Evolutionary conservation across 1,140 invertebrate species (phyloP), one percentile per base, ranked within the genome.

Genomic region (Augochlora pura): DNA sequence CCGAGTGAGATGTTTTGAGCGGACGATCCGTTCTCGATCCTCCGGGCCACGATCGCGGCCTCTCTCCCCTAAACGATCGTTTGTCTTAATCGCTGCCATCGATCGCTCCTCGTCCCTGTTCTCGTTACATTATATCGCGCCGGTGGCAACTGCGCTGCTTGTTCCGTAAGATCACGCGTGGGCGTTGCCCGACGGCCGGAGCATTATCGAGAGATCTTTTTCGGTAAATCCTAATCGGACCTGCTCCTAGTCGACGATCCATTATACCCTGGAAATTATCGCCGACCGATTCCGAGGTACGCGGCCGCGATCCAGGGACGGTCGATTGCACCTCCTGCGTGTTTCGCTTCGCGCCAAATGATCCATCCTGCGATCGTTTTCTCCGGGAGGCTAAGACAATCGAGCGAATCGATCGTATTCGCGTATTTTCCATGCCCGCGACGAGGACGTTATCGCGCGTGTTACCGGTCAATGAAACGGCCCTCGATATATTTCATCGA

Each of bases 1-100:
- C 73, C 88, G 87, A 92, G 91, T 91, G 91, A 92, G 92, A 92
- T 91, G 89, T 92, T 92, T 91, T 92, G 91, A 92, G 73, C 80
- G 90, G 90, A 62, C 87, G 88, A 93, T 93, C 89, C 84, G 87
- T 93, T 91, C 88, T 87, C 87, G 88, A 90, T 91, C 88, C 82
- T 77, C 68, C 68, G 27, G 67, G 38, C 54, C 72, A 52, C 52
- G 84, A 87, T 86, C 83, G 66, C 77, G 84, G 82, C 79, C 73
- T 76, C 72, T 78, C 65, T 87, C 85, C 86, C 85, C 87, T 92
- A 92, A 91, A 91, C 89, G 91, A 87, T 91, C 91, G 88, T 91
- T 91, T 90, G 86, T 87, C 88, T 91, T 91, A 91, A 92, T 91
- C 89, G 86, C 87, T 67, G 66, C 75, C 85, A 90, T 92, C 84